Base-by-base conservation (phyloP, 2,888 invertebrate genomes). In the Lissonota sp. region DNA sequence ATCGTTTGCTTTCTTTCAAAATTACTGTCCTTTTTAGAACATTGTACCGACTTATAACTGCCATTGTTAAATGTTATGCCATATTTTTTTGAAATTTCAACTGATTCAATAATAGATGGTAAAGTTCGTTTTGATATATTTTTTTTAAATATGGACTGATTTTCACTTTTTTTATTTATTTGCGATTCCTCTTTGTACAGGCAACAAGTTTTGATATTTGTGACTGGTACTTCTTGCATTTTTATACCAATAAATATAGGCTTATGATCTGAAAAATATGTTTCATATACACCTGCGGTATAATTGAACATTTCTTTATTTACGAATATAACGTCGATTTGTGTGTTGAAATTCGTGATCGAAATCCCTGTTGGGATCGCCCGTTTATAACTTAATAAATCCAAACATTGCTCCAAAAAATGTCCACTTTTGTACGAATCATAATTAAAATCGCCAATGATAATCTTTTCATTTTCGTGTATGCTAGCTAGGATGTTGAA, bases 311-410 rank as follows among this genome's bases (percentile, higher is more conserved):
- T 69, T 8, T 66, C 44, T 26, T 73, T 69, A 55, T 63, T 49
- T 5, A 81, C 64, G 58, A 81, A 81, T 60, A 81, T 73, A 8
- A 81, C 46, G 40, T 81, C 81, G 10, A 81, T 81, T 49, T 81
- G 77, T 7, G 81, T 69, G 66, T 78, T 74, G 16, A 81, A 74
- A 66, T 81, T 74, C 14, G 77, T 81, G 4, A 74, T 74, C 26
- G 66, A 78, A 26, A 63, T 74, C n/a, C 14, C 37, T 4, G 51
- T 16, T 10, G 12, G 42, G 57, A 81, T 73, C 4, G 66, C 77
- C 49, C 77, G 72, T 73, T 64, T 64, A 8, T 74, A 74, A 44
- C 69, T 49, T 42, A 67, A 40, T 4, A 10, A 3, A 60, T 57
- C 67, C 53, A 77, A 81, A 62, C 14, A 44, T 39, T 69, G 69